A percentile compares a stretch with the other conserved stretches of the same genome.
These are phyloP conservation scores for Ennomos quercinarius DNA, from an alignment of 2,888 invertebrate species.

Conservation along the genomic window DNA sequence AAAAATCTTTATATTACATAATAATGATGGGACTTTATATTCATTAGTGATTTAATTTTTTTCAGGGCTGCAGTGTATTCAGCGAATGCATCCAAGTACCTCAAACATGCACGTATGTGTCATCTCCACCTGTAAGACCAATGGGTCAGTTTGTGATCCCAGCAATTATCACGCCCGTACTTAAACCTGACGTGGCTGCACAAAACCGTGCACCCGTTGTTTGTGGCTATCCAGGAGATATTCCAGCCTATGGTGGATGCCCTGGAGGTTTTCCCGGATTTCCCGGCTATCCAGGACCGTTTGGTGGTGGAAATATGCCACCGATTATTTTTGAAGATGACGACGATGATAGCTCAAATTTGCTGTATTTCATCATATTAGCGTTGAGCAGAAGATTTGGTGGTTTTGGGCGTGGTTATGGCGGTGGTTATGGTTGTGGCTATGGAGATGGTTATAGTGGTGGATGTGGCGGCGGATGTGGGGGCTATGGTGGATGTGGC, in stretches of 20 bases:
- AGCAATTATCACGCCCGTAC: constrained; percentile 56
- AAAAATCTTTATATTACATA: not conserved
- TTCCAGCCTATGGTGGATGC: constrained; percentile 18
- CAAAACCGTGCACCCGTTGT: constrained; percentile 34
- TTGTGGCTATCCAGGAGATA: constrained; percentile 31
- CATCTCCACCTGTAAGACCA: constrained; percentile 29
- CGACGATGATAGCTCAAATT: constrained; percentile 46
- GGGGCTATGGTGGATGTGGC: constrained; percentile 23
- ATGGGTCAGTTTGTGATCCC: constrained; percentile 59
- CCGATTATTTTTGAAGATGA: constrained; percentile 51
- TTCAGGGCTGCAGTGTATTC: constrained; percentile 34
- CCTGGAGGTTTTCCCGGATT: constrained; percentile 27
- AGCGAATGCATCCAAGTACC: constrained; percentile 30
- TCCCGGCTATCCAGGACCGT: constrained; percentile 24
- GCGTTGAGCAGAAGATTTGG: constrained; percentile 49
- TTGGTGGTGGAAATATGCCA: constrained; percentile 44
- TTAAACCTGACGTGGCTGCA: constrained; percentile 43
- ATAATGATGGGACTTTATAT: too few relatives aligned
- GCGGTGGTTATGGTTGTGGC: constrained; percentile 30
- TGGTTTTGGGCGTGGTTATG: constrained; percentile 30
- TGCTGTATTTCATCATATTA: constrained; percentile 61
- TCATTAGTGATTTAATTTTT: constrained; percentile 12
- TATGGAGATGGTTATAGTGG: constrained; percentile 27
- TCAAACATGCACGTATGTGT: constrained; percentile 24
- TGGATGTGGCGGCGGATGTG: constrained; percentile 28